These are phyloP conservation scores for Dicentrarchus labrax DNA, from an alignment of 2,113 vertebrate genomes.

Conservation along the genomic window DNA sequence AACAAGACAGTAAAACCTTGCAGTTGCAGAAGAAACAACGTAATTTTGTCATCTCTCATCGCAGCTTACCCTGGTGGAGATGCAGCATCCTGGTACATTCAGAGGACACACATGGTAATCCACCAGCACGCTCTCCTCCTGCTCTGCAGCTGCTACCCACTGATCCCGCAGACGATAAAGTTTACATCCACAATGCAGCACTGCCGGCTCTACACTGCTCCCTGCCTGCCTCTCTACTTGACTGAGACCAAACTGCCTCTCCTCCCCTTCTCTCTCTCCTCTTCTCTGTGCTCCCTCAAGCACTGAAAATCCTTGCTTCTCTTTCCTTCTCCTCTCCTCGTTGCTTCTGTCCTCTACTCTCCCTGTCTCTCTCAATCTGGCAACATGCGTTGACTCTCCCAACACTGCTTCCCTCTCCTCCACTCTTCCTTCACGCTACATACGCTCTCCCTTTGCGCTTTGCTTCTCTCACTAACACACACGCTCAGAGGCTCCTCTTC, in stretches of 20 bases:
- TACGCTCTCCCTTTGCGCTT: conserved; percentile 57
- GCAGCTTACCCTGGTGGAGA: conserved; percentile 84
- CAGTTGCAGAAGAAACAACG: background rate
- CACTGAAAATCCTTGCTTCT: conserved; percentile 1
- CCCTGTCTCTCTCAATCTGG: conserved; percentile 55
- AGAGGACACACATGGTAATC: conserved; percentile 77
- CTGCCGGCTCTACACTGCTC: conserved; percentile 37
- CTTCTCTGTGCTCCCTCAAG: conserved; percentile 21
- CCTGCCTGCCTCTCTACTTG: conserved; percentile 21
- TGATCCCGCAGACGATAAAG: conserved; percentile 81
- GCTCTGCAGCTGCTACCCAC: conserved; percentile 64
- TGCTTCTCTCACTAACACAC: conserved; percentile 57
- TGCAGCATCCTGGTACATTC: conserved; percentile 85
- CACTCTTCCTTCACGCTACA: conserved; percentile 41
- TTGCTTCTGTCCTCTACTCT: conserved; percentile 34
- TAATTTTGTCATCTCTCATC: background rate
- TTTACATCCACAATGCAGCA: conserved; percentile 84
- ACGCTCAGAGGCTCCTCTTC: conserved; percentile 49
- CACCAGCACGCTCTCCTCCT: conserved; percentile 60
- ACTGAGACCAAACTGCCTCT: conserved; percentile 32
- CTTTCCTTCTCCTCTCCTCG: background rate
- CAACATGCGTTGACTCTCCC: conserved; percentile 69
- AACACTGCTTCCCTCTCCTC: conserved; percentile 38
- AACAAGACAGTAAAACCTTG: background rate
- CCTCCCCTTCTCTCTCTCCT: conserved; percentile 5